Evolutionary conservation across 2,113 vertebrate genomes (phyloP).

Genomic region (Hymenochirus boettgeri): DNA sequence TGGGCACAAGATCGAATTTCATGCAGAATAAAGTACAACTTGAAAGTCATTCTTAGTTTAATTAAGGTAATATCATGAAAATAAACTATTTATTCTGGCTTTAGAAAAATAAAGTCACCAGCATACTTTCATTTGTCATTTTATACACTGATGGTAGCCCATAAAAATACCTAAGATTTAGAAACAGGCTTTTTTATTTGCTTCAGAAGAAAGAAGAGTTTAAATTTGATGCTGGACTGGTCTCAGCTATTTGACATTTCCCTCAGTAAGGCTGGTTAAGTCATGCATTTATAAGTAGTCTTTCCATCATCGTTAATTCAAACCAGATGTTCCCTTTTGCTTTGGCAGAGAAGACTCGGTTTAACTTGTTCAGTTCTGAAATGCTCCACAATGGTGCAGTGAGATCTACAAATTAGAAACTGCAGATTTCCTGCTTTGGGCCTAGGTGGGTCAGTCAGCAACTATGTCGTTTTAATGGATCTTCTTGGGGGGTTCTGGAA

Average conservation of each 20-base stretch:
- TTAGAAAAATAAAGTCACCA: slow-evolving; percentile 18
- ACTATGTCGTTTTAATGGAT: too few species aligned
- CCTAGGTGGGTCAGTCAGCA: too few species aligned
- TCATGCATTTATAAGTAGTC: slow-evolving; percentile 71
- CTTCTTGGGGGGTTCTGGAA: too few species aligned
- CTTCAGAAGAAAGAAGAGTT: slow-evolving; percentile 61
- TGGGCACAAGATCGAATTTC: slow-evolving; percentile 37
- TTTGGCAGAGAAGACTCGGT: slow-evolving; percentile 56
- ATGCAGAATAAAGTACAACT: slow-evolving; percentile 44
- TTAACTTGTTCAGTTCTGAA: slow-evolving; percentile 22
- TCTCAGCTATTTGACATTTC: slow-evolving; percentile 62
- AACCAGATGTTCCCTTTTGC: slow-evolving; percentile 67
- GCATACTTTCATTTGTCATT: slow-evolving; percentile 52
- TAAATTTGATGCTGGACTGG: slow-evolving; percentile 55
- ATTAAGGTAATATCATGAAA: slow-evolving; percentile 8
- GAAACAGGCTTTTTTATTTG: slow-evolving; percentile 52
- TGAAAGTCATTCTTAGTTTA: slow-evolving; percentile 1
- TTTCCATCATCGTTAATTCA: slow-evolving; percentile 65
- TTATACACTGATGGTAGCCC: slow-evolving; percentile 53
- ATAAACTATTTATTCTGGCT: slow-evolving; percentile 23
- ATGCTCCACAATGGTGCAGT: background rate
- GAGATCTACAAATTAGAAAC: background rate
- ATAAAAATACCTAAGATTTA: slow-evolving; percentile 55
- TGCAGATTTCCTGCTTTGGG: too few species aligned
- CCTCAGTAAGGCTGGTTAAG: slow-evolving; percentile 68